These are phyloP conservation scores for Pogonocichla stellata DNA, from an alignment of 2,113 vertebrate genomes.

Conservation along the genomic window DNA sequence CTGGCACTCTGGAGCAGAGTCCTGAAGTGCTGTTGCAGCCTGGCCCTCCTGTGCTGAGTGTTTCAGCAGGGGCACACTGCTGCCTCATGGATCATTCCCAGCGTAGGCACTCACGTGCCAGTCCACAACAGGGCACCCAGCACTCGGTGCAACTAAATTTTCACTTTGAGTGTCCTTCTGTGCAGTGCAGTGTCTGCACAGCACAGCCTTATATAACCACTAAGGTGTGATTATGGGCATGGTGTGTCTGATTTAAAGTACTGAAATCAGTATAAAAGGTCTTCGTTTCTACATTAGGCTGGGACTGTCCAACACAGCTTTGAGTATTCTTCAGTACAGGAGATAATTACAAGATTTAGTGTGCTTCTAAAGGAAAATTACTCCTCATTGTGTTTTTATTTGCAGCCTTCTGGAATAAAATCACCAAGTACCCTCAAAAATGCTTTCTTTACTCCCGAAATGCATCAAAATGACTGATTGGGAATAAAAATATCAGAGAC, in stretches of 20 bases:
- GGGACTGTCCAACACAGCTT: not conserved
- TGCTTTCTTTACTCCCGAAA: not conserved
- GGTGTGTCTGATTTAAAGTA: not conserved
- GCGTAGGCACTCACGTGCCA: not conserved
- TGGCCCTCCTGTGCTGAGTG: not conserved
- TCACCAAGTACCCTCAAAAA: not conserved
- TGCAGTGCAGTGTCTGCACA: not conserved
- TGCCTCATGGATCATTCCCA: not conserved
- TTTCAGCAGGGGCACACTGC: not conserved
- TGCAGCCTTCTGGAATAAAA: not conserved
- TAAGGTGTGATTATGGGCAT: not conserved
- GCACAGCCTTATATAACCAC: not conserved
- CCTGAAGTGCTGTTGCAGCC: rapidly evolving
- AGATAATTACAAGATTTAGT: not conserved
- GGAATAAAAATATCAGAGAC: not conserved
- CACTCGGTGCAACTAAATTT: not conserved
- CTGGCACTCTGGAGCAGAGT: not conserved
- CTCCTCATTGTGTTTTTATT: not conserved
- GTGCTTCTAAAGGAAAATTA: not conserved
- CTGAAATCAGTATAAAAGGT: not conserved
- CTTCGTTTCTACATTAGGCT: not conserved
- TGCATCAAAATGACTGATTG: not conserved
- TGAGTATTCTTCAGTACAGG: not conserved
- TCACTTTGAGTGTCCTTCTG: not conserved
- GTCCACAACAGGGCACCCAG: not conserved